A percentile compares a stretch with the other conserved stretches of the same genome.
Evolutionary conservation across 2,797 vertebrate genomes (phyloP).

Genomic region (Crenichthys baileyi): DNA sequence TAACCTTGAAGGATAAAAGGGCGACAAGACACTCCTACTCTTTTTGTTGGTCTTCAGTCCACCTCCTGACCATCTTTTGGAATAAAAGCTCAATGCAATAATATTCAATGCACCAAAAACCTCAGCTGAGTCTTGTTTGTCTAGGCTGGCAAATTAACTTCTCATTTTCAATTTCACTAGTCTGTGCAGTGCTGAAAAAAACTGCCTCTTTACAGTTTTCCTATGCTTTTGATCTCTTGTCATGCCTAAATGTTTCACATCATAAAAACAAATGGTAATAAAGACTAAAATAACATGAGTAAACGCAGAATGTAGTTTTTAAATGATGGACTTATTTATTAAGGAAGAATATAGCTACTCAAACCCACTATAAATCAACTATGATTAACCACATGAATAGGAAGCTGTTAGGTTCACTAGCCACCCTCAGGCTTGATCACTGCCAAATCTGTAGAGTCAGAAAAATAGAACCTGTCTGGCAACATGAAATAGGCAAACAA

Average conservation of each 20-base stretch:
- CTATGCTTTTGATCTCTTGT: not conserved
- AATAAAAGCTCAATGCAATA: slow-evolving; percentile 54
- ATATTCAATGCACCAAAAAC: slow-evolving; percentile 60
- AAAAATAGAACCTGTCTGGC: not conserved
- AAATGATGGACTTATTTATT: not conserved
- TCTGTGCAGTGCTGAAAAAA: not conserved
- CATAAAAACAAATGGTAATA: not conserved
- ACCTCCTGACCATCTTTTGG: slow-evolving; percentile 58
- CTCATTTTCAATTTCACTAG: slow-evolving; percentile 43
- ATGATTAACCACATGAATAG: not conserved
- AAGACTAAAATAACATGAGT: too few relatives aligned
- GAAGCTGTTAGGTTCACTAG: not conserved
- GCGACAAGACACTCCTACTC: slow-evolving; percentile 48
- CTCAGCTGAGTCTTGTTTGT: slow-evolving; percentile 34
- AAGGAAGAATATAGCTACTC: not conserved
- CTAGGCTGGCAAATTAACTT: slow-evolving; percentile 39
- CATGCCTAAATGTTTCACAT: not conserved
- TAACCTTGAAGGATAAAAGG: slow-evolving; percentile 6
- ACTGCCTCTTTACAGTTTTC: not conserved
- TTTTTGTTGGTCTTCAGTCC: slow-evolving; percentile 62
- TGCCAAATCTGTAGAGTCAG: not conserved
- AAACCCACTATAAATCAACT: not conserved
- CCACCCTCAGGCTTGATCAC: too few relatives aligned
- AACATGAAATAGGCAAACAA: not conserved
- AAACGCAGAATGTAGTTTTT: not conserved